Evolutionary conservation across 2,888 invertebrate species (phyloP).

Genomic region (Allygus modestus): DNA sequence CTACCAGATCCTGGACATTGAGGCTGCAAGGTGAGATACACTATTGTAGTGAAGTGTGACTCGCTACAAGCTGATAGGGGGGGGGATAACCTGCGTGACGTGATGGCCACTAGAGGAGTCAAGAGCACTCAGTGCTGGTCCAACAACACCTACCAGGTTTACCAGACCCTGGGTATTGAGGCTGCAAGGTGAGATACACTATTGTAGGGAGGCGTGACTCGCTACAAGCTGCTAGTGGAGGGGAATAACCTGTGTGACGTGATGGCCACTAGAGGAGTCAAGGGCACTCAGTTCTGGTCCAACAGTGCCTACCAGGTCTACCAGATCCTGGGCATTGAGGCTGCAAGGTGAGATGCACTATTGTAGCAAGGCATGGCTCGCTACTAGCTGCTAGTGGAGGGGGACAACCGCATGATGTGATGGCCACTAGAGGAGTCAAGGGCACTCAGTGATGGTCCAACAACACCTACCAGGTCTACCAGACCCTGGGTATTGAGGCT

Average conservation of each 20-base stretch:
- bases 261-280: slow-evolving; percentile 94
- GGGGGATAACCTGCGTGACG: slow-evolving; percentile 94
- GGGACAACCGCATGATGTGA: too few relatives aligned
- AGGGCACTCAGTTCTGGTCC: slow-evolving; percentile 90
- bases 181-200: slow-evolving; percentile 87
- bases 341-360: slow-evolving; percentile 81
- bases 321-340: slow-evolving; percentile 96
- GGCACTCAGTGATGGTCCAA: slow-evolving; percentile 92
- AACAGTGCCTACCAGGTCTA: slow-evolving; percentile 96
- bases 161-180: slow-evolving; percentile 95
- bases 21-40: slow-evolving; percentile 91
- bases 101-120: slow-evolving; percentile 96
- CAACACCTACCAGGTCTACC: slow-evolving; percentile 91
- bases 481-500: slow-evolving; percentile 97
- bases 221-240: slow-evolving; percentile 95
- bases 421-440: slow-evolving; percentile 92
- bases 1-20: slow-evolving; percentile 94
- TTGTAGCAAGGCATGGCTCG: background rate
- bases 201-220: slow-evolving; percentile 79
- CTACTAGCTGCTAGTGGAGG: too few relatives aligned
- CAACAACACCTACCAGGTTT: slow-evolving; percentile 96
- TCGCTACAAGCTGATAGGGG: slow-evolving; percentile 93
- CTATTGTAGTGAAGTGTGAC: slow-evolving; percentile 78
- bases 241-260: slow-evolving; percentile 96
- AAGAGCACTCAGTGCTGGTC: slow-evolving; percentile 89